Evolutionary conservation across 2,888 invertebrate species (phyloP), one percentile per base, ranked within the genome.

Genomic region (Acanthococcus lagerstroemiae): DNA sequence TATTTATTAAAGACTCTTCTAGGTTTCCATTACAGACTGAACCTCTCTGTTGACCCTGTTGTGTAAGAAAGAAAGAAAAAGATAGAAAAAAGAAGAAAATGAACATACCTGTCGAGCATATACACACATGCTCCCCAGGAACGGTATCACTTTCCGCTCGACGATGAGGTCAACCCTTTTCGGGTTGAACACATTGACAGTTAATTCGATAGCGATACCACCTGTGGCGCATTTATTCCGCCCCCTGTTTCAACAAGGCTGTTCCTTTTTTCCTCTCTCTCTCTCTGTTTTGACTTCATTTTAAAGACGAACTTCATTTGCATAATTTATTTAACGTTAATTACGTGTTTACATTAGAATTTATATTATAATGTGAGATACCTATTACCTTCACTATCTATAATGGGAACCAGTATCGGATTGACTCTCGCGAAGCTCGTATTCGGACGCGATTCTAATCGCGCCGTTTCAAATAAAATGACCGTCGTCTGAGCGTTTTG

Each of bases 291-390:
- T 22, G 50, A 26, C 26, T 50, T 12, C 15, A 48, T 60, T 48
- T 50, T 60, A 46, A 50, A 60, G 27, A 48, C 27, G 52, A 22
- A 60, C 27, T 48, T 60, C 60, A 60, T 60, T 60, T 60, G 30
- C 60, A 60, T 60, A 60, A 60, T 60, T 60, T 60, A 60, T 60
- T 50, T 60, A 60, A 60, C 60, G 48, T 60, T 60, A 60, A 60
- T 60, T 60, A 60, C 60, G 60, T 45, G 60, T 60, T 60, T 60
- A 60, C 30, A 46, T 50, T 30, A 60, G 60, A 48, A 60, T 60
- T 48, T 60, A 60, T 60, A 45, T 24, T 22, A 52, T 55, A 21
- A 12, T 21, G 52, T 52, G 52, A 52, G 52, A 52, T 52, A 52
- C 52, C 52, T n/a, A n/a, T n/a, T n/a, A n/a, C n/a, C n/a, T n/a